Conservation (phyloP, 2,888 invertebrate genomes). For the Drosophila paramelanica region DNA sequence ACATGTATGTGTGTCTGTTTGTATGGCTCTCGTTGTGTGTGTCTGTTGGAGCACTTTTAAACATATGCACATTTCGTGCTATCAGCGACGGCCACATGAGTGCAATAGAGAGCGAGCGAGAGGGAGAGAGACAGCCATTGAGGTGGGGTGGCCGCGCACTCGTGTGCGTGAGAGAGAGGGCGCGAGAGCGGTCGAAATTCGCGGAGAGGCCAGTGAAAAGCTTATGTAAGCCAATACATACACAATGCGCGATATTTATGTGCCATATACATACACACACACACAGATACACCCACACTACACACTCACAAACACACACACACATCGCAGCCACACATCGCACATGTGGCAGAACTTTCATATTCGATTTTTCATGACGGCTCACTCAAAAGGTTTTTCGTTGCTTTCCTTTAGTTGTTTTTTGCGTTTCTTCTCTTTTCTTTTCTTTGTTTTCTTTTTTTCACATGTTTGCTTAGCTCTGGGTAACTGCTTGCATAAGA, state of each 20-base stretch:
- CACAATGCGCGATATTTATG: conserved; percentile 72
- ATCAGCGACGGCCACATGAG: conserved; percentile 70
- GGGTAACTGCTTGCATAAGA: conserved; percentile 50
- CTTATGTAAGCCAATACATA: conserved; percentile 81
- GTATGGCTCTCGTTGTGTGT: conserved; percentile 36
- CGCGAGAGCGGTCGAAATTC: conserved; percentile 52
- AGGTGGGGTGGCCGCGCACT: not conserved
- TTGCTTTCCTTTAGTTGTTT: conserved; percentile 17
- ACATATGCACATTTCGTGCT: conserved; percentile 81
- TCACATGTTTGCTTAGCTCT: conserved; percentile 7
- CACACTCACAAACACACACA: conserved; percentile 13
- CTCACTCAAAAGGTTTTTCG: conserved; percentile 43
- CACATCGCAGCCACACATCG: conserved; percentile 20
- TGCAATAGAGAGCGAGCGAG: conserved; percentile 48
- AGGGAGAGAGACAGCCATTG: conserved; percentile 52
- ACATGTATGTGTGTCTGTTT: conserved; percentile 36
- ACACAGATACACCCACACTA: conserved; percentile 15
- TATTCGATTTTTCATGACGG: conserved; percentile 73
- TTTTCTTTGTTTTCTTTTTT: not conserved
- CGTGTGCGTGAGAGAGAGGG: conserved; percentile 7
- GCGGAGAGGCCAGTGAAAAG: conserved; percentile 63
- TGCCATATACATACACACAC: conserved; percentile 31
- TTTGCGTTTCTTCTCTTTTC: not conserved
- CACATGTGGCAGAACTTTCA: conserved; percentile 63
- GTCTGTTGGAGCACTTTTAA: conserved; percentile 69